A percentile compares a stretch with the other conserved stretches of the same genome.
Evolutionary conservation across 2,797 vertebrate genomes (phyloP).

Genomic region (Enteromius treurensis): DNA sequence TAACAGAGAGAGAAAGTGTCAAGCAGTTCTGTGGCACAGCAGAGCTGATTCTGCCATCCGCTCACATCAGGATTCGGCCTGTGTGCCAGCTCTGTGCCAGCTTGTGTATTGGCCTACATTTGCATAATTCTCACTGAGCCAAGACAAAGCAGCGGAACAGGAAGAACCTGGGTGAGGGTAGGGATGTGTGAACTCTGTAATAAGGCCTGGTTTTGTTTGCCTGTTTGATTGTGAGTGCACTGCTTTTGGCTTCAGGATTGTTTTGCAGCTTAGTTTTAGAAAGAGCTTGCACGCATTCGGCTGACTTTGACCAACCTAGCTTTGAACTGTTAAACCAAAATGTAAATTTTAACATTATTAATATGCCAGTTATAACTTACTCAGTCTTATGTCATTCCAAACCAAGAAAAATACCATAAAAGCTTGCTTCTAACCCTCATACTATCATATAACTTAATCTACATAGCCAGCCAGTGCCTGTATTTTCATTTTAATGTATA

Average conservation of each 20-base stretch:
- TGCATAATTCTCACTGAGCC: slow-evolving; percentile 41
- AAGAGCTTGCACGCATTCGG: not conserved
- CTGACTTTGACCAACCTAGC: not conserved
- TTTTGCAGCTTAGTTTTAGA: slow-evolving; percentile 17
- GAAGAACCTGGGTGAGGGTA: slow-evolving; percentile 25
- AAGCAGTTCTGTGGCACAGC: slow-evolving; percentile 12
- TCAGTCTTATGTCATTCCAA: not conserved
- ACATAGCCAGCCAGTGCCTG: too few species aligned
- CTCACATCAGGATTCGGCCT: slow-evolving; percentile 13
- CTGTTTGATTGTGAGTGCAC: not conserved
- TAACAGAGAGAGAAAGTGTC: slow-evolving; percentile 11
- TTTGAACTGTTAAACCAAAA: not conserved
- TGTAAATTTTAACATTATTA: not conserved
- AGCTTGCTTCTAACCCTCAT: not conserved
- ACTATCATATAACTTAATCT: not conserved
- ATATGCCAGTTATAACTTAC: not conserved
- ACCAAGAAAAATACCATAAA: not conserved
- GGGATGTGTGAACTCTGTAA: slow-evolving; percentile 18
- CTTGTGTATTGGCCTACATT: slow-evolving; percentile 44
- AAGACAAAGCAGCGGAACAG: slow-evolving; percentile 46
- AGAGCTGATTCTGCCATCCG: slow-evolving; percentile 31
- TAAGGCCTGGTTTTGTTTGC: slow-evolving; percentile 3
- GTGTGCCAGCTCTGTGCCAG: slow-evolving; percentile 32
- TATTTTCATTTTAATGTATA: not conserved
- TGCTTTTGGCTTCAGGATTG: not conserved